Percentiles rank a stretch among this genome's conserved stretches.
Evolutionary conservation across 2,888 invertebrate genomes (phyloP).

Genomic region (Tigriopus californicus): DNA sequence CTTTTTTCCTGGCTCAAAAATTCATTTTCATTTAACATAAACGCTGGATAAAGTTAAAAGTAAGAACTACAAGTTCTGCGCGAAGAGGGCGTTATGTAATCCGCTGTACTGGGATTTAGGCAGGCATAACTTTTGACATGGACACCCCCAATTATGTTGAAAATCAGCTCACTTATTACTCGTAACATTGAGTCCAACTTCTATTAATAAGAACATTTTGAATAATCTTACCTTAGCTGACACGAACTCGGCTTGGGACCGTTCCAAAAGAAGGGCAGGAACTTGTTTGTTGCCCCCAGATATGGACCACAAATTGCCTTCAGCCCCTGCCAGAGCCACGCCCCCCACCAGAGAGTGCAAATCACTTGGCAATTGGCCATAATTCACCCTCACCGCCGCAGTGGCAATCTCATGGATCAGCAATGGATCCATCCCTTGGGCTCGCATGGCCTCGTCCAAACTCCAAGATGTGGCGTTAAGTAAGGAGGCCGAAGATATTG

Average conservation of each 20-base stretch:
- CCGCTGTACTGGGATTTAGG: too few species aligned
- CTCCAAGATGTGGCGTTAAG: too few species aligned
- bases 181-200: too few species aligned
- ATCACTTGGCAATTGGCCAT: slow-evolving; percentile 37
- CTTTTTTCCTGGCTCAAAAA: too few species aligned
- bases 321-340: slow-evolving; percentile 37
- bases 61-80: neutral
- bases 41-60: neutral
- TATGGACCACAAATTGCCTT: slow-evolving; percentile 36
- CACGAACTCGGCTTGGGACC: slow-evolving; percentile 29
- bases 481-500: slow-evolving; percentile 30
- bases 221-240: slow-evolving; percentile 24
- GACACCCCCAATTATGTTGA: too few species aligned
- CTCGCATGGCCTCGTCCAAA: too few species aligned
- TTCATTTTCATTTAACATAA: neutral
- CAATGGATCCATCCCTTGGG: slow-evolving; percentile 19
- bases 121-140: too few species aligned
- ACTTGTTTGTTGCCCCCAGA: slow-evolving; percentile 39
- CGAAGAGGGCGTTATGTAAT: too few species aligned
- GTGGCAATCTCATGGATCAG: slow-evolving; percentile 38
- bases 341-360: slow-evolving; percentile 35
- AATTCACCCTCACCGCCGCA: slow-evolving; percentile 37
- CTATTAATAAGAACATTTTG: too few species aligned
- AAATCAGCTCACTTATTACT: too few species aligned
- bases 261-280: slow-evolving; percentile 26